These are phyloP conservation scores for Danio albolineatus DNA, from an alignment of 2,797 vertebrate species.

Conservation along the genomic window DNA sequence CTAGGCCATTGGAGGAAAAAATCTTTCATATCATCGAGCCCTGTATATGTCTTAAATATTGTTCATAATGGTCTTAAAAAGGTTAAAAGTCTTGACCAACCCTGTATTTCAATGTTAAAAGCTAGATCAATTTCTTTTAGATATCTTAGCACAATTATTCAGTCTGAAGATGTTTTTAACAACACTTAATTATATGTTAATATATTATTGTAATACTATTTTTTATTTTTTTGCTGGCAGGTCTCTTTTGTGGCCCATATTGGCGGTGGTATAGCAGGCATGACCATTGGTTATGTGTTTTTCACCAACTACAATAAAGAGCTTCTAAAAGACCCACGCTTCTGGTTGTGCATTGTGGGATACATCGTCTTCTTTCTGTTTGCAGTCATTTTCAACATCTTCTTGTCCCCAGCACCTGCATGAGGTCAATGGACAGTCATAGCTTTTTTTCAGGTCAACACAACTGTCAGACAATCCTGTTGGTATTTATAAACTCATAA, in stretches of 20 bases:
- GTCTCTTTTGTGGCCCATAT: conserved; percentile 94
- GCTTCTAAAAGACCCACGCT: conserved; percentile 87
- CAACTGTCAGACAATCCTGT: not conserved
- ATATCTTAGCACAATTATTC: too few relatives aligned
- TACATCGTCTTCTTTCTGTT: conserved; percentile 82
- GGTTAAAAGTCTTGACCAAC: too few relatives aligned
- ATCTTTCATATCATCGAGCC: too few relatives aligned
- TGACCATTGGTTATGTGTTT: conserved; percentile 91
- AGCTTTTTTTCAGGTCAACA: conserved; percentile 21
- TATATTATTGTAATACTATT: too few relatives aligned
- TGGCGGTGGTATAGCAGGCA: conserved; percentile 87
- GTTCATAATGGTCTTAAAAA: too few relatives aligned
- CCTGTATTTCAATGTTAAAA: too few relatives aligned
- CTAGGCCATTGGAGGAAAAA: too few relatives aligned
- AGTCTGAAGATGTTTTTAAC: too few relatives aligned
- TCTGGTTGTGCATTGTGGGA: conserved; percentile 87
- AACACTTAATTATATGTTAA: not conserved
- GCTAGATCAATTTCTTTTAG: too few relatives aligned
- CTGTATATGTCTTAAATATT: too few relatives aligned
- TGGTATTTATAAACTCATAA: not conserved
- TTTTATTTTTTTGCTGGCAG: conserved; percentile 70
- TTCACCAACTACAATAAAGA: conserved; percentile 87
- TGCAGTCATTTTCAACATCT: conserved; percentile 88
- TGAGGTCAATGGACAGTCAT: conserved; percentile 26
- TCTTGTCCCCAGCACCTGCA: conserved; percentile 80